These are phyloP conservation scores for Syngnathus rostellatus DNA, from an alignment of 2,797 vertebrate genomes.

Conservation along the genomic window DNA sequence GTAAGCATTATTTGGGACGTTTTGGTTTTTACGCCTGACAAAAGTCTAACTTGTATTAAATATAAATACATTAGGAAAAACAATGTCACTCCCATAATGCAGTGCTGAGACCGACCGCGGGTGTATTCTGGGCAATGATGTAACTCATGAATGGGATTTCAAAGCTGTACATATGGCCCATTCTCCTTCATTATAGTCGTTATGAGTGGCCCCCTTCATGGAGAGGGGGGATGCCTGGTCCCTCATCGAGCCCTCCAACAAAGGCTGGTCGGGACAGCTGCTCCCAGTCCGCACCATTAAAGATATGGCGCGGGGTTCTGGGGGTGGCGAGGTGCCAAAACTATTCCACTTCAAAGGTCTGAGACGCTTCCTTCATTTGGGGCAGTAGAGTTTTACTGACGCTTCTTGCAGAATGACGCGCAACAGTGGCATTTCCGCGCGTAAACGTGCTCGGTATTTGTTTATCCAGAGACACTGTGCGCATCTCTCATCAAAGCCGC, in stretches of 20 bases:
- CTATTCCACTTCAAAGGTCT: conserved; percentile 48
- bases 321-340: conserved; percentile 59
- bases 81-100: background rate
- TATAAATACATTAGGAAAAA: background rate
- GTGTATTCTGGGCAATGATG: background rate
- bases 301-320: conserved; percentile 29
- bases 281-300: conserved; percentile 51
- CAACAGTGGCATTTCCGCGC: conserved; percentile 30
- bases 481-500: background rate
- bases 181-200: conserved; percentile 28
- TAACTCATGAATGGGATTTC: conserved; percentile 18
- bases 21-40: background rate
- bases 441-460: conserved; percentile 22
- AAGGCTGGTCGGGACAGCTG: conserved; percentile 58
- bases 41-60: background rate
- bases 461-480: background rate
- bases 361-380: conserved; percentile 32
- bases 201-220: conserved; percentile 38
- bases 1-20: too few species aligned
- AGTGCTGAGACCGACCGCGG: background rate
- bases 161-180: conserved; percentile 28
- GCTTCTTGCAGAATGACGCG: conserved; percentile 21
- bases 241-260: conserved; percentile 48
- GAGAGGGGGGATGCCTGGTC: conserved; percentile 31
- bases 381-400: conserved; percentile 34